phyloP scores from a whole-genome alignment of 2,888 invertebrate genomes.

The Ochropacha duplaris region DNA sequence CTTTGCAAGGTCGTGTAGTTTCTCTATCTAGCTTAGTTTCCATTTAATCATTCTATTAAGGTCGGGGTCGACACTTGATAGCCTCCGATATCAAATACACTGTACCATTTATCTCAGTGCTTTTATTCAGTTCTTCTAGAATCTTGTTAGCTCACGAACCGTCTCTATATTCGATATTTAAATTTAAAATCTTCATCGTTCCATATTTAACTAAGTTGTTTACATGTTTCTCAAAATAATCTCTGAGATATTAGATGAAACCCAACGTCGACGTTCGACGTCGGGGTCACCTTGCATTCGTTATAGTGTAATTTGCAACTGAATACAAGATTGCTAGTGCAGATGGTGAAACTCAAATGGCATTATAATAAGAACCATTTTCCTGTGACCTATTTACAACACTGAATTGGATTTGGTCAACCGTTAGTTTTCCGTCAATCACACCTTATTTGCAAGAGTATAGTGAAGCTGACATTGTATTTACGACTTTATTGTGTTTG shows the following conservation, averaged over 20 bases:
- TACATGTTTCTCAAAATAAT: conserved; percentile 19
- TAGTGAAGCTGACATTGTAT: conserved; percentile 33
- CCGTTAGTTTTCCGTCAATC: conserved; percentile 63
- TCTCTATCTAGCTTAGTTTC: conserved; percentile 17
- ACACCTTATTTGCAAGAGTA: conserved; percentile 49
- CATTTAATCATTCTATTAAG: conserved; percentile 41
- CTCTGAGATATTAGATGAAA: conserved; percentile 46
- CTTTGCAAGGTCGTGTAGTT: conserved; percentile 39
- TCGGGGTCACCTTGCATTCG: conserved; percentile 67
- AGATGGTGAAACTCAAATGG: conserved; percentile 27
- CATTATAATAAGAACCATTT: conserved; percentile 44
- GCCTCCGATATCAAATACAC: conserved; percentile 39
- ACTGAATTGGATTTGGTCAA: conserved; percentile 39
- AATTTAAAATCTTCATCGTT: background rate
- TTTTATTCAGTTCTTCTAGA: background rate
- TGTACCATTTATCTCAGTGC: conserved; percentile 30
- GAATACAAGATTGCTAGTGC: conserved; percentile 29
- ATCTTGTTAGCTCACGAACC: background rate
- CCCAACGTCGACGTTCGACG: conserved; percentile 47
- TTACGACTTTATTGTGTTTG: conserved; percentile 41
- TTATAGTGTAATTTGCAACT: conserved; percentile 15
- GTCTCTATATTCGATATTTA: background rate
- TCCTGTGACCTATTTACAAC: conserved; percentile 46
- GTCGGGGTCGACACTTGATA: conserved; percentile 51
- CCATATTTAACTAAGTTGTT: conserved; percentile 15